Conservation (phyloP, 2,888 invertebrate species). For the Xestia sexstrigata region DNA sequence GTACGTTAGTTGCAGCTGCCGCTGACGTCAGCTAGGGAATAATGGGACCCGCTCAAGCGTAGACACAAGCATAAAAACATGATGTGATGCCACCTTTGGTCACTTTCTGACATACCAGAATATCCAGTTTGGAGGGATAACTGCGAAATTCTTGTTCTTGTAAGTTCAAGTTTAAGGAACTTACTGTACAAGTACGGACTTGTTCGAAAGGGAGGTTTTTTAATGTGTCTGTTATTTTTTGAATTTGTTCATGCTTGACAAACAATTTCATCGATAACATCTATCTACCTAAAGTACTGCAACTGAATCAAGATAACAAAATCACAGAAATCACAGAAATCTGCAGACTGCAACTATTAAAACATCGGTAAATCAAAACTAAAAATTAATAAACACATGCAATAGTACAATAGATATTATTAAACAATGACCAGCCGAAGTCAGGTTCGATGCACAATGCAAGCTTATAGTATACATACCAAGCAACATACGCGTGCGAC, state of each 20-base stretch:
- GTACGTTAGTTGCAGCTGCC: slow-evolving; percentile 89
- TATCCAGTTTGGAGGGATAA: slow-evolving; percentile 53
- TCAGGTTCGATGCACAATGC: slow-evolving; percentile 56
- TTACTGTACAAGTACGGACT: slow-evolving; percentile 27
- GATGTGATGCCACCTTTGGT: slow-evolving; percentile 74
- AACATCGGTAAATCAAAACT: slow-evolving; percentile 40
- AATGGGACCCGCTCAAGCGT: slow-evolving; percentile 85
- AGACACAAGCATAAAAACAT: slow-evolving; percentile 77
- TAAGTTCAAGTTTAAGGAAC: slow-evolving; percentile 43
- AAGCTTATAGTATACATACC: slow-evolving; percentile 53
- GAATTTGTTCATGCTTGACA: not conserved
- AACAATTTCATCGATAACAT: not conserved
- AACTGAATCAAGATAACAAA: slow-evolving; percentile 2
- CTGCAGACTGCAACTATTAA: slow-evolving; percentile 20
- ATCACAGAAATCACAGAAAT: no score
- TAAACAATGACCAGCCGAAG: slow-evolving; percentile 57
- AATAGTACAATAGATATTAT: slow-evolving; percentile 63
- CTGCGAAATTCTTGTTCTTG: slow-evolving; percentile 39
- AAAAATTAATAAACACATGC: slow-evolving; percentile 44
- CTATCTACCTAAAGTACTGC: not conserved
- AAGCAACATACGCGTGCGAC: slow-evolving; percentile 60
- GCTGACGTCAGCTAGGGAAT: slow-evolving; percentile 86
- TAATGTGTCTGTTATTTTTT: not conserved
- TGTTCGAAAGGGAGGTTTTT: slow-evolving; percentile 12
- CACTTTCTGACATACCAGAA: slow-evolving; percentile 61